Evolutionary conservation across 2,888 invertebrate genomes (phyloP).

Genomic region (Microplitis manilae): DNA sequence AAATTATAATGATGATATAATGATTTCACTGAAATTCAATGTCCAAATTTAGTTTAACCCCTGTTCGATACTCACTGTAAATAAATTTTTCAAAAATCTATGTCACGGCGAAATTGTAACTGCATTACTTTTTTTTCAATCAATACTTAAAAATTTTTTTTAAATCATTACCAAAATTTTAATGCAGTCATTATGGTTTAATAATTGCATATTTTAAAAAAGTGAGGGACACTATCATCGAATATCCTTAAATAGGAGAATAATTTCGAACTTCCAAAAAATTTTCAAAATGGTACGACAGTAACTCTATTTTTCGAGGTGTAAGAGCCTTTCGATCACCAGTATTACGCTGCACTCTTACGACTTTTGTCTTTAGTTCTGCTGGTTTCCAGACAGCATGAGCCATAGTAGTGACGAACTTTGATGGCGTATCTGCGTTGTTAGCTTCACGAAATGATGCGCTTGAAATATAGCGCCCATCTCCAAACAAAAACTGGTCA

Average conservation of each 20-base stretch:
- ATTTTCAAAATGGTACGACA: not conserved
- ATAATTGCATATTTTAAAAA: too few species aligned
- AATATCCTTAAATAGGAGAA: not conserved
- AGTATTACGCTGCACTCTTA: not conserved
- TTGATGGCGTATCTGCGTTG: not conserved
- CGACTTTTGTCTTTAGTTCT: not conserved
- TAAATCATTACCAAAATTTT: too few species aligned
- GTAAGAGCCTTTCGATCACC: not conserved
- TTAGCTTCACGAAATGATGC: not conserved
- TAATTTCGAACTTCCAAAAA: not conserved
- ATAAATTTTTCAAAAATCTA: too few species aligned
- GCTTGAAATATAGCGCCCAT: not conserved
- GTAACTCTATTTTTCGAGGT: not conserved
- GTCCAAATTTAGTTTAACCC: too few species aligned
- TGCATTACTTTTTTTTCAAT: too few species aligned
- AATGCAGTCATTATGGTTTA: too few species aligned
- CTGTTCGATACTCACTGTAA: too few species aligned
- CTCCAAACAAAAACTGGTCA: not conserved
- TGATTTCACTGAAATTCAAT: too few species aligned
- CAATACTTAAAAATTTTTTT: too few species aligned
- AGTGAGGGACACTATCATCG: too few species aligned
- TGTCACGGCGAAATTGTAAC: too few species aligned
- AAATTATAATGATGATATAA: too few species aligned
- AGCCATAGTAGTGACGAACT: not conserved
- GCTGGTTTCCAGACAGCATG: not conserved